Conservation (phyloP, 2,113 vertebrate species). For the Tachysurus fulvidraco region DNA sequence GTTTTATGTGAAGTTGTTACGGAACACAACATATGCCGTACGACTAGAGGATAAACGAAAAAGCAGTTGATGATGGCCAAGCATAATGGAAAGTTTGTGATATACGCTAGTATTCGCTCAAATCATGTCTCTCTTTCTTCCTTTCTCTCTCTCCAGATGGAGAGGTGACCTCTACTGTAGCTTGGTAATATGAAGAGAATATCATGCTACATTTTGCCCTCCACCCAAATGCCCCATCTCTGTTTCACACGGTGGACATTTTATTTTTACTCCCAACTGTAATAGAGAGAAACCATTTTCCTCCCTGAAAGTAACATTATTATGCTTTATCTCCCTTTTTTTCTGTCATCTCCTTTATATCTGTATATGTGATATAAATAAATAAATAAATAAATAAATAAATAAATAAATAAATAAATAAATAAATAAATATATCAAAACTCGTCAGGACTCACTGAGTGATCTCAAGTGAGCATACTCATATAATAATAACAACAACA, state of each 20-base stretch:
- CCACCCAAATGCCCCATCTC: not conserved
- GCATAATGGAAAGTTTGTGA: constrained; percentile 60
- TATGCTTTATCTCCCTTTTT: not conserved
- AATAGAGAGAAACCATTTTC: constrained; percentile 61
- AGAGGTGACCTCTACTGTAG: constrained; percentile 72
- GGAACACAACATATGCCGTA: not conserved
- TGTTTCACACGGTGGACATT: constrained; percentile 54
- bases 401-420: too few relatives aligned
- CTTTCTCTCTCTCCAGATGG: constrained; percentile 19
- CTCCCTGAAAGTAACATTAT: constrained; percentile 60
- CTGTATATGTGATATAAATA: not conserved
- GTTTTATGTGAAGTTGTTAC: not conserved
- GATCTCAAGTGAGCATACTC: not conserved
- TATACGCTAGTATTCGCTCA: constrained; percentile 37
- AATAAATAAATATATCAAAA: too few relatives aligned
- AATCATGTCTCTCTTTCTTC: constrained; percentile 25
- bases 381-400: too few relatives aligned
- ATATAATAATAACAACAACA: too few relatives aligned
- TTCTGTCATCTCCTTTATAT: not conserved
- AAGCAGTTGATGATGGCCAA: constrained; percentile 42
- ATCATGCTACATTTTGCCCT: constrained; percentile 66
- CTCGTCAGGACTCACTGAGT: not conserved
- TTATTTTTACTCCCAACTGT: constrained; percentile 57
- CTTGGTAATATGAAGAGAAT: constrained; percentile 69
- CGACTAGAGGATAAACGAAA: not conserved